These are phyloP conservation scores for Drosophila percnosoma DNA, from an alignment of 2,888 invertebrate genomes.

Conservation along the genomic window DNA sequence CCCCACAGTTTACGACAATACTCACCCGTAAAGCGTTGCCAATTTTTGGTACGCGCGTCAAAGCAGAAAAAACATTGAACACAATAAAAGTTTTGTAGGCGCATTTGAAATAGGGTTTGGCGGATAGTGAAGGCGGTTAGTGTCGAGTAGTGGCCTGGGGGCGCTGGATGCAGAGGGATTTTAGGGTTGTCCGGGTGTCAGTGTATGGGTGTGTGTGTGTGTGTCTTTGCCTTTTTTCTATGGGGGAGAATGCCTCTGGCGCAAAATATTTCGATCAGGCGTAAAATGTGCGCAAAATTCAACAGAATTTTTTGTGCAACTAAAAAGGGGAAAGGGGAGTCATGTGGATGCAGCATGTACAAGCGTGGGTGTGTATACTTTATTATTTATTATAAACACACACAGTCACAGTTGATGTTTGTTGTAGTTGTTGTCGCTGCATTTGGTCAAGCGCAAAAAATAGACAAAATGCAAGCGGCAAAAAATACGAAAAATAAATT, in stretches of 20 bases:
- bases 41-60: constrained; percentile 76
- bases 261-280: constrained; percentile 83
- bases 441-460: constrained; percentile 70
- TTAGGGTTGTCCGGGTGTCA: constrained; percentile 1
- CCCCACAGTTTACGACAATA: constrained; percentile 33
- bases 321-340: neutral
- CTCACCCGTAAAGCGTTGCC: constrained; percentile 67
- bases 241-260: constrained; percentile 43
- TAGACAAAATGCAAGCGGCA: constrained; percentile 67
- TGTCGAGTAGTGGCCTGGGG: constrained; percentile 1
- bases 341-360: constrained; percentile 18
- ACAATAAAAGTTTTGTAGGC: constrained; percentile 74
- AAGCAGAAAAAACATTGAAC: constrained; percentile 77
- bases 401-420: constrained; percentile 38
- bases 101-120: constrained; percentile 33
- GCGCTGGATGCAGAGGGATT: constrained; percentile 8
- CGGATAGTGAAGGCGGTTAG: neutral
- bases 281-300: constrained; percentile 83
- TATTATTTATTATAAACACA: constrained; percentile 78
- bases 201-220: constrained; percentile 29
- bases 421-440: constrained; percentile 54
- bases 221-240: constrained; percentile 64
- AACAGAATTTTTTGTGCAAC: constrained; percentile 63
- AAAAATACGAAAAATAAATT: constrained; percentile 72
- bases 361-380: constrained; percentile 60